These are phyloP conservation scores for Bombylius major DNA, from an alignment of 2,888 invertebrate species.

Conservation along the genomic window DNA sequence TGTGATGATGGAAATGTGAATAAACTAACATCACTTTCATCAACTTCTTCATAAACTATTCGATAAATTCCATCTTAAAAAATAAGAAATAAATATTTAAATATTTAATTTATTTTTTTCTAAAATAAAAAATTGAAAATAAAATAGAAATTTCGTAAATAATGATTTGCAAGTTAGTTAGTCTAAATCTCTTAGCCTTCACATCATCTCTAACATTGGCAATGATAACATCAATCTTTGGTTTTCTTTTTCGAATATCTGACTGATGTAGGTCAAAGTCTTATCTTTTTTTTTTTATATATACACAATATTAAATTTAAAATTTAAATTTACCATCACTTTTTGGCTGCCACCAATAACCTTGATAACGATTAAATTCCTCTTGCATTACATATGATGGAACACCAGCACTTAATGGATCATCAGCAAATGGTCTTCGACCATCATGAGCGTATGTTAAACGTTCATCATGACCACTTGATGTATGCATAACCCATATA, in stretches of 20 bases:
- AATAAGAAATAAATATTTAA: conserved; percentile 1
- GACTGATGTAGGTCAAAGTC: too few relatives aligned
- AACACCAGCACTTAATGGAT: conserved; percentile 83
- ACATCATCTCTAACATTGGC: too few relatives aligned
- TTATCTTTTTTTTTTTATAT: not conserved
- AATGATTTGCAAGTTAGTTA: not conserved
- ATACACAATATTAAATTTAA: not conserved
- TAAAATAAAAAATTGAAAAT: too few relatives aligned
- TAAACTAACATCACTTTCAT: conserved; percentile 82
- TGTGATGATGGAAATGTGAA: conserved; percentile 78
- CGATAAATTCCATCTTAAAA: conserved; percentile 58
- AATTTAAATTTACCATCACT: conserved; percentile 41
- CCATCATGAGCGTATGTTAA: conserved; percentile 59
- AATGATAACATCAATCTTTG: too few relatives aligned
- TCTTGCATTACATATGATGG: conserved; percentile 98
- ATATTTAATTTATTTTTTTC: not conserved
- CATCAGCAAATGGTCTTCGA: conserved; percentile 56
- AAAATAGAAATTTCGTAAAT: too few relatives aligned
- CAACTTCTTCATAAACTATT: conserved; percentile 77
- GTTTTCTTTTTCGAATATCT: too few relatives aligned
- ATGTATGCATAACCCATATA: conserved; percentile 65
- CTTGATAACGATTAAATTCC: conserved; percentile 91
- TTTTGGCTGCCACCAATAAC: conserved; percentile 96
- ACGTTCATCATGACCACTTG: conserved; percentile 53
- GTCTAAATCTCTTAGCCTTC: not conserved